These are phyloP conservation scores for Pandemis corylana DNA, from an alignment of 2,888 invertebrate genomes.

Conservation along the genomic window DNA sequence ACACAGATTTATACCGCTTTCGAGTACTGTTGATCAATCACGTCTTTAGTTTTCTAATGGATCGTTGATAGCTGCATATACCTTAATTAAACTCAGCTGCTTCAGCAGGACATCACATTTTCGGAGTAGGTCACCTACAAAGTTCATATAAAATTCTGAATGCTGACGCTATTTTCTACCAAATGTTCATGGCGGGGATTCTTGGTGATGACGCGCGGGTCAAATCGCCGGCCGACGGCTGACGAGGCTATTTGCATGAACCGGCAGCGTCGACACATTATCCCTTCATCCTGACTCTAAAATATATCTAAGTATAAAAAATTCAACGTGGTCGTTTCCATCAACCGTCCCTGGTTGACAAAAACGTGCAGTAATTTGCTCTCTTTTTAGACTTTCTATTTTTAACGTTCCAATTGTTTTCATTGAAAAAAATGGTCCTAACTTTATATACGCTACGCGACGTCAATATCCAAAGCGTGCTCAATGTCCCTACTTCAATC, in stretches of 20 bases:
- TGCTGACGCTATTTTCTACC: conserved; percentile 49
- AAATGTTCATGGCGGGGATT: conserved; percentile 51
- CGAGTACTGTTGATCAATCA: no score
- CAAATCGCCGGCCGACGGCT: conserved; percentile 49
- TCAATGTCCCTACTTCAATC: conserved; percentile 53
- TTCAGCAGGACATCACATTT: conserved; percentile 1
- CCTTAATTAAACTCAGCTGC: no score
- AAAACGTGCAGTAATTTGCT: conserved; percentile 47
- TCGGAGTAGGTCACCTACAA: conserved; percentile 30
- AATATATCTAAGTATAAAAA: conserved; percentile 57
- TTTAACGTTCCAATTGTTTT: not conserved
- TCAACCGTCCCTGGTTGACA: conserved; percentile 53
- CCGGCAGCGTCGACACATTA: conserved; percentile 64
- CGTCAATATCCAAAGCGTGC: conserved; percentile 48
- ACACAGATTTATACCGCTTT: no score
- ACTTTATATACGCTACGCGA: conserved; percentile 34
- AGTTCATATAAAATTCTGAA: conserved; percentile 31
- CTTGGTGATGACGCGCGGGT: conserved; percentile 56
- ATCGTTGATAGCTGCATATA: no score
- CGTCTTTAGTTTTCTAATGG: no score
- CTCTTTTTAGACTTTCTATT: conserved; percentile 4
- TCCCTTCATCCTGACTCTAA: conserved; percentile 63
- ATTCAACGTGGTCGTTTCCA: conserved; percentile 59
- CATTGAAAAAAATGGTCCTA: not conserved
- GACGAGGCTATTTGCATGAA: conserved; percentile 64